Conservation (phyloP, 2,113 vertebrate species). For the Chloropsis hardwickii region DNA sequence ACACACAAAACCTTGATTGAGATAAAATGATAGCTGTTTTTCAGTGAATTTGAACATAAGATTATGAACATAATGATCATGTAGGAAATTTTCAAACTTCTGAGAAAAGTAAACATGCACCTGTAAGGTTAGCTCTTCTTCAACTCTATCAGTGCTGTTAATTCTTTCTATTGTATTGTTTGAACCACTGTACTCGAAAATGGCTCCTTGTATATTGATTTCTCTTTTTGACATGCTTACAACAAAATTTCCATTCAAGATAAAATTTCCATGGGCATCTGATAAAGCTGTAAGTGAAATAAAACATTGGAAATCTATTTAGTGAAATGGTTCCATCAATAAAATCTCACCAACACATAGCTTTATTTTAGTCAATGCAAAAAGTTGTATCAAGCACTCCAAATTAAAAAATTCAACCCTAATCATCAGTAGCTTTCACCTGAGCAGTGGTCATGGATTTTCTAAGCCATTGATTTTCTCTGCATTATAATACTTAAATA, state of each 20-base stretch:
- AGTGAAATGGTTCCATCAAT: background rate
- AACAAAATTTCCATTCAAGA: slow-evolving; percentile 97
- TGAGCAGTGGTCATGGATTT: background rate
- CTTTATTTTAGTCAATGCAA: background rate
- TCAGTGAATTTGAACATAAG: slow-evolving; percentile 37
- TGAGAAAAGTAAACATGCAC: slow-evolving; percentile 60
- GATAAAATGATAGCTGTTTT: slow-evolving; percentile 53
- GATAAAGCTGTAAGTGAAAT: slow-evolving; percentile 83
- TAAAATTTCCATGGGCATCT: slow-evolving; percentile 85
- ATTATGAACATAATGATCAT: background rate
- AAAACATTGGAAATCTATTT: slow-evolving; percentile 31
- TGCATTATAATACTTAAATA: background rate
- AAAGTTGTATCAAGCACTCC: background rate
- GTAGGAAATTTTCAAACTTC: background rate
- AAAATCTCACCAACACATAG: background rate
- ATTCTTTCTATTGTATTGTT: slow-evolving; percentile 89
- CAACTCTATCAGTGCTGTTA: slow-evolving; percentile 89
- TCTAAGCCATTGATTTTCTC: background rate
- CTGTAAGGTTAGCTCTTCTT: slow-evolving; percentile 89
- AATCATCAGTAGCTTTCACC: background rate
- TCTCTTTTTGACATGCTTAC: slow-evolving; percentile 96
- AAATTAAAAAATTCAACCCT: background rate
- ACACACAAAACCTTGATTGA: slow-evolving; percentile 89
- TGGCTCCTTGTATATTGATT: slow-evolving; percentile 84
- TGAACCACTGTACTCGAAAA: slow-evolving; percentile 95